Percentiles rank a stretch among this genome's conserved stretches.
These are phyloP conservation scores for Meghimatium bilineatum DNA, from an alignment of 2,888 invertebrate genomes.

Conservation along the genomic window DNA sequence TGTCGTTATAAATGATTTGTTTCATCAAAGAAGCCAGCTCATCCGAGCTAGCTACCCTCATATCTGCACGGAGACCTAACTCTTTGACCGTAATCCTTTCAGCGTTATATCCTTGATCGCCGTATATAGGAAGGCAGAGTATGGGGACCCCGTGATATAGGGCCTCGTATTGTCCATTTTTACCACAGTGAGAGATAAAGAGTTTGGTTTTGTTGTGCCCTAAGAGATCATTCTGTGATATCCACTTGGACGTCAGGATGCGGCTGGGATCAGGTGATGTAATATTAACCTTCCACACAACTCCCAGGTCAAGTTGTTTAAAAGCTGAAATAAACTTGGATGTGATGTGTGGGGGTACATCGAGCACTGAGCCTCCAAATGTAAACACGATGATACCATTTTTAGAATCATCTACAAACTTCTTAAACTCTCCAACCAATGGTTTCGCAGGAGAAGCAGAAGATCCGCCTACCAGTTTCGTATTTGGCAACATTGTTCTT, in stretches of 20 bases:
- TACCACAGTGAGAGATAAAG: constrained; percentile 65
- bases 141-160: constrained; percentile 59
- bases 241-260: constrained; percentile 55
- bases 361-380: constrained; percentile 55
- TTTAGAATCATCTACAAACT: constrained; percentile 45
- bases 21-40: constrained; percentile 5
- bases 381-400: constrained; percentile 58
- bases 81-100: constrained; percentile 44
- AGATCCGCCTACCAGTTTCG: constrained; percentile 57
- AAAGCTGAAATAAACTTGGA: constrained; percentile 50
- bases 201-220: constrained; percentile 57
- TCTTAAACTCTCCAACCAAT: constrained; percentile 52
- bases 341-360: constrained; percentile 41
- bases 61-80: constrained; percentile 22
- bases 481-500: constrained; percentile 54
- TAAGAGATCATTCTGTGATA: constrained; percentile 62
- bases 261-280: constrained; percentile 47
- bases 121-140: constrained; percentile 58
- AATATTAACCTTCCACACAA: constrained; percentile 52
- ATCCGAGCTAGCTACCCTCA: not conserved
- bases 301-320: constrained; percentile 46
- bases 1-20: not conserved
- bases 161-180: constrained; percentile 62
- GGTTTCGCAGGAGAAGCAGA: constrained; percentile 54
- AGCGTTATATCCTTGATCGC: constrained; percentile 54